Evolutionary conservation across 2,797 vertebrate species (phyloP).

Genomic region (Hippoglossus hippoglossus): DNA sequence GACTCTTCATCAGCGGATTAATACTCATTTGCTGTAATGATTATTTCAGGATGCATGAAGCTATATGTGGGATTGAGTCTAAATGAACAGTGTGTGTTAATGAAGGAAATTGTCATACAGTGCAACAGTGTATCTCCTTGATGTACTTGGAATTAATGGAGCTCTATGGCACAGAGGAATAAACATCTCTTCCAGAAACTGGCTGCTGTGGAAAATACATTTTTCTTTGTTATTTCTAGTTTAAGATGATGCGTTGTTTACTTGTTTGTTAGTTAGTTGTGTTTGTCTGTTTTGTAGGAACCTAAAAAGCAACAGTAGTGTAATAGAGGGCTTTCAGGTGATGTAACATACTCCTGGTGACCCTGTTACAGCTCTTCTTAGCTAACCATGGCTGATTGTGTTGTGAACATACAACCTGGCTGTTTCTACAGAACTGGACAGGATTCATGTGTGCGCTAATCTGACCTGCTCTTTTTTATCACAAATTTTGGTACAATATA

Average conservation of each 20-base stretch:
- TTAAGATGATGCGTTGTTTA: background rate
- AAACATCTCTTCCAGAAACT: background rate
- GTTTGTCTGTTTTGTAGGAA: background rate
- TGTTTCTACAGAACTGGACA: background rate
- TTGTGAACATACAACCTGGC: background rate
- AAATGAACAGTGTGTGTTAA: background rate
- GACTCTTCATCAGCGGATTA: too few species aligned
- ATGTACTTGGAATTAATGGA: background rate
- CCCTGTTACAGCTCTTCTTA: slow-evolving; percentile 20
- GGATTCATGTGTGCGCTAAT: background rate
- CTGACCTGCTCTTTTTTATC: background rate
- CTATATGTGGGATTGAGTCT: background rate
- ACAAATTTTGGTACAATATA: background rate
- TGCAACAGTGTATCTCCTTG: background rate
- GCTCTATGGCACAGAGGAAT: background rate
- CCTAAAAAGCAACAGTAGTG: background rate
- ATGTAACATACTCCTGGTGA: slow-evolving; percentile 21
- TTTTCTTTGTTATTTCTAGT: background rate
- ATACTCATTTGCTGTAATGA: too few species aligned
- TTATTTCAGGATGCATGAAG: background rate
- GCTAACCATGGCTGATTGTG: slow-evolving; percentile 5
- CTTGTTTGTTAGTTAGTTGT: background rate
- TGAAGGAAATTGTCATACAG: too few species aligned
- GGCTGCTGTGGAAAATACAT: background rate
- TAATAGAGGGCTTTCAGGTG: slow-evolving; percentile 13